Conservation (phyloP, 2,888 invertebrate species). For the Podotricha telesiphe region DNA sequence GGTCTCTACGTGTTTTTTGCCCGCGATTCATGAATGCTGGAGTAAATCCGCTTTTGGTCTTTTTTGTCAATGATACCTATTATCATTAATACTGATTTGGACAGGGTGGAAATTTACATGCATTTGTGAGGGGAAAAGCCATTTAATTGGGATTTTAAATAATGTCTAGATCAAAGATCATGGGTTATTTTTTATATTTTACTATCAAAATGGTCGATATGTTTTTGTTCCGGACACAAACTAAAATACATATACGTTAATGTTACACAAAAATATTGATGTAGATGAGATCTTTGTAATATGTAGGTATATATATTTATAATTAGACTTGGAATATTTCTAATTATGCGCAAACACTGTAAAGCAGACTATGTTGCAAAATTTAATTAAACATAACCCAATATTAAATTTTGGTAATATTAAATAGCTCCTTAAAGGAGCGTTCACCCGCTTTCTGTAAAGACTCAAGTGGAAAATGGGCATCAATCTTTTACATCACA, state of each 20-base stretch:
- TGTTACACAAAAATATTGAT: no score
- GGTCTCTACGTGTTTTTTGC: constrained; percentile 56
- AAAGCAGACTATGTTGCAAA: neutral
- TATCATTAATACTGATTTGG: constrained; percentile 27
- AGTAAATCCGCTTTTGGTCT: constrained; percentile 38
- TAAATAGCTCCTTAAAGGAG: constrained; percentile 20
- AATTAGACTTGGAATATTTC: neutral
- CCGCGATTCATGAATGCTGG: constrained; percentile 52
- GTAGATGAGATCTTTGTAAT: neutral
- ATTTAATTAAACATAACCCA: constrained; percentile 13
- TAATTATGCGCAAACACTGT: neutral
- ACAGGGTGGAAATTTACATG: constrained; percentile 19
- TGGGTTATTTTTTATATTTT: neutral
- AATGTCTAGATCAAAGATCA: neutral
- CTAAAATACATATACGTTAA: no score
- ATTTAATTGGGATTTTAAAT: neutral
- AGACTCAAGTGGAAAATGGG: constrained; percentile 51
- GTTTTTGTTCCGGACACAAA: no score
- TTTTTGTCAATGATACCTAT: constrained; percentile 38
- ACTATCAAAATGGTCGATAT: neutral
- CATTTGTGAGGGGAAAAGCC: neutral
- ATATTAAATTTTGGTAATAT: constrained; percentile 23
- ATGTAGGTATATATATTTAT: neutral
- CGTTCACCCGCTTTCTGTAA: constrained; percentile 40
- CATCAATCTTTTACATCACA: constrained; percentile 71